phyloP scores from a whole-genome alignment of 2,888 invertebrate species.

The Creontiades dilutus region DNA sequence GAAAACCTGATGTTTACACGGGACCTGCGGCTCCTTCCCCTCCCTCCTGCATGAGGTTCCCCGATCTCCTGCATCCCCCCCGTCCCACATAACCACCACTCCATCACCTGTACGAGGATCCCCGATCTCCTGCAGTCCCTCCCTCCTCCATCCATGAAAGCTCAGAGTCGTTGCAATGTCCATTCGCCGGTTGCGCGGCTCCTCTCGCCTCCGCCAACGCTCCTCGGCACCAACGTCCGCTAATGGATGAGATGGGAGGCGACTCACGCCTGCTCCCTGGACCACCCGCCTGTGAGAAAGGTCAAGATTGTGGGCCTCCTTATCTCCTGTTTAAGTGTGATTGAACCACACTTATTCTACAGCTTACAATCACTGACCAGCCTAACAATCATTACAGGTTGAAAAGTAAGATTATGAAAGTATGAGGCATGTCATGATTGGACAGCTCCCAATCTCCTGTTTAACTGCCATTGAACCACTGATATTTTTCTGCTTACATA shows the following conservation, averaged over 20 bases:
- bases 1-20: constrained; percentile 60
- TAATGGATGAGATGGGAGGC: not conserved
- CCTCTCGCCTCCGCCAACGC: constrained; percentile 41
- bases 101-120: not conserved
- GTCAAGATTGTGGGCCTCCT: constrained; percentile 29
- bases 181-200: not conserved
- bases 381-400: too few species aligned
- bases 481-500: too few species aligned
- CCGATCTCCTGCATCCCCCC: not conserved
- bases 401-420: too few species aligned
- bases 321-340: too few species aligned
- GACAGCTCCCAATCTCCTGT: too few species aligned
- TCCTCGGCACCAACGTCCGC: not conserved
- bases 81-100: not conserved
- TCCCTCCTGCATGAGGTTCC: not conserved
- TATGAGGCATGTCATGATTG: too few species aligned
- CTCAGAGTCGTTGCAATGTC: constrained; percentile 14
- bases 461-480: too few species aligned
- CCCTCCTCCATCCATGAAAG: not conserved
- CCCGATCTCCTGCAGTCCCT: not conserved
- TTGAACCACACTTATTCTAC: too few species aligned
- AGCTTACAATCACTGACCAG: too few species aligned
- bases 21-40: not conserved
- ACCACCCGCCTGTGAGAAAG: constrained; percentile 44
- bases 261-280: not conserved